Evolutionary conservation across 2,888 invertebrate genomes (phyloP), one percentile per base, ranked within the genome.

Genomic region (Nebria brevicollis): DNA sequence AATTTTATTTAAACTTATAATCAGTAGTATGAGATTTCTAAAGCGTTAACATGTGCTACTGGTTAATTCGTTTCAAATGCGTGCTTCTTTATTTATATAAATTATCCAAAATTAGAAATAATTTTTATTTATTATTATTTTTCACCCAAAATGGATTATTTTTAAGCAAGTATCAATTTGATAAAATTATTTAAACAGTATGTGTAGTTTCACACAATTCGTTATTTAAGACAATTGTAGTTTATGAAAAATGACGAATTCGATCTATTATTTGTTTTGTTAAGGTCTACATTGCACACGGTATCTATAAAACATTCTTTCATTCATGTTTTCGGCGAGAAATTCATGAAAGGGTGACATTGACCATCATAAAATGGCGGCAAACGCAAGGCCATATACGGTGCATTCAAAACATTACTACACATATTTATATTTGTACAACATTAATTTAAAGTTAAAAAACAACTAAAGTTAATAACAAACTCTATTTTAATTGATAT

Each of bases 321-420:
- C 81, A 81, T 81, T 81, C 81, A 81, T 81, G 72, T 81, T 75
- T 81, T 76, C 70, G 25, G 75, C 65, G 75, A 65, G 76, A 81
- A 76, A 75, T 7, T 54, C 76, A 81, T 81, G 81, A 81, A 81
- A 81, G 81, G 81, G 75, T 81, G 81, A 81, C 81, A 81, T 81
- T 81, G 81, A 81, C 81, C 81, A 26, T 34, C 81, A 66, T 11
- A 54, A 13, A 54, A 54, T 54, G 54, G 54, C 81, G 81, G 75
- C 64, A 72, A 75, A 75, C 42, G 25, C 81, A 72, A 81, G 81
- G 76, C 54, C 76, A 42, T 64, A 26, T 25, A 11, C 74, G 66
- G 43, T 20, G 74, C 72, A 73, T 73, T 74, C 74, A 68, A 66
- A 66, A 79, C 0, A 54, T 1, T 2, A 8, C 4, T 54, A 1